phyloP scores from a whole-genome alignment of 2,797 vertebrate species.

The Coluber constrictor region DNA sequence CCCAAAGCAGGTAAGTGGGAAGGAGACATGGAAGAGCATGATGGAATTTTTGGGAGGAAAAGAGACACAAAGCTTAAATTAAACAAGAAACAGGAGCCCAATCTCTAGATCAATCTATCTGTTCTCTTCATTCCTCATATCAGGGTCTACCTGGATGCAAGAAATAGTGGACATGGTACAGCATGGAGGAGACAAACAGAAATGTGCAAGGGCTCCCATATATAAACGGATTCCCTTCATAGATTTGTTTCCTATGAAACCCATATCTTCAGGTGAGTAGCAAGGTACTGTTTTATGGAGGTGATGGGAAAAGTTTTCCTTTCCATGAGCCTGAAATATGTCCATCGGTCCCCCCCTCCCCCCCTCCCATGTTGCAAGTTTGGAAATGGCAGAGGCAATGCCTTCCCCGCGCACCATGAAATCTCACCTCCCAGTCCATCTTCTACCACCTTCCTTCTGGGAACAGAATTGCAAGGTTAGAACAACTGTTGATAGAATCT shows the following conservation, averaged over 20 bases:
- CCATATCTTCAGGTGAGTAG: neutral
- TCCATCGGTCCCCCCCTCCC: neutral
- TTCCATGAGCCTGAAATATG: neutral
- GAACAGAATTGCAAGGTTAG: conserved; percentile 58
- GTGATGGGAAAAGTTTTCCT: neutral
- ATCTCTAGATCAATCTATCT: neutral
- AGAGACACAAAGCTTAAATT: neutral
- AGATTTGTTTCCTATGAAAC: neutral
- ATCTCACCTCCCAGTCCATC: conserved; percentile 53
- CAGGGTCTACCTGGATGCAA: conserved; percentile 53
- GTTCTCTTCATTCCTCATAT: neutral
- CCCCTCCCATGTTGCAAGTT: neutral
- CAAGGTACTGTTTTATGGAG: neutral
- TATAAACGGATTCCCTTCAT: neutral
- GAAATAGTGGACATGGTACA: conserved; percentile 44
- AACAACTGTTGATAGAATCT: neutral
- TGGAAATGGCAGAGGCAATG: conserved; percentile 17
- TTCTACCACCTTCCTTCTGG: conserved; percentile 61
- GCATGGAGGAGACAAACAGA: neutral
- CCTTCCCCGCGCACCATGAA: conserved; percentile 55
- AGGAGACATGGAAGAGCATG: neutral
- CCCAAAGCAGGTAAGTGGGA: conserved; percentile 82
- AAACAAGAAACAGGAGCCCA: no score
- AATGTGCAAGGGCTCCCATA: conserved; percentile 1
- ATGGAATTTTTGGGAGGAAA: neutral